Conservation (phyloP, 2,113 vertebrate genomes). For the Pangasianodon hypophthalmus region DNA sequence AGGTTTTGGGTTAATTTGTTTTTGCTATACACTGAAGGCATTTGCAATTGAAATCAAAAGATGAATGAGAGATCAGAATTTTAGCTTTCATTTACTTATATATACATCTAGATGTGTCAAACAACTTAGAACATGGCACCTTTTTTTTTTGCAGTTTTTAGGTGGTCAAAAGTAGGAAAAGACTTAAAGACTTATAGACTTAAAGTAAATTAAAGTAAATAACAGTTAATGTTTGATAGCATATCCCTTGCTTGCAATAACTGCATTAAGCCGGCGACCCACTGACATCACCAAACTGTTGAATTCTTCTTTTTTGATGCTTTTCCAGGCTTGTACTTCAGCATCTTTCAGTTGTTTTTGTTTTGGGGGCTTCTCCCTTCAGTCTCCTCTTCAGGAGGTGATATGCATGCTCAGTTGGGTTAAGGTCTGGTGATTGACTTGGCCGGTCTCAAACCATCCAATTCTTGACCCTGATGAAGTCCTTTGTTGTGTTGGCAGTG, state of each 20-base stretch:
- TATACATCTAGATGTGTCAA: background rate
- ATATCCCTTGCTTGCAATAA: background rate
- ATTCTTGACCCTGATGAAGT: background rate
- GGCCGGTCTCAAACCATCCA: background rate
- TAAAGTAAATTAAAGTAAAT: background rate
- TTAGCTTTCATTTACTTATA: background rate
- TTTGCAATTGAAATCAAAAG: background rate
- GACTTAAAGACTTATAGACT: background rate
- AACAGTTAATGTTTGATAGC: background rate
- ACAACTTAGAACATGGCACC: too few species aligned
- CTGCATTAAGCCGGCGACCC: background rate
- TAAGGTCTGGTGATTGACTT: constrained; percentile 6
- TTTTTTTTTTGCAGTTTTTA: too few species aligned
- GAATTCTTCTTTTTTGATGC: background rate
- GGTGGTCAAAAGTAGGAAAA: background rate
- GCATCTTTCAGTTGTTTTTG: background rate
- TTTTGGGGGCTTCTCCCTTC: background rate
- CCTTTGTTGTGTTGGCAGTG: background rate
- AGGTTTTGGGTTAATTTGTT: background rate
- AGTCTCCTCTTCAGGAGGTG: background rate
- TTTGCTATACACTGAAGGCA: background rate
- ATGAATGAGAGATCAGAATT: background rate
- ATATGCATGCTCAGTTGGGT: background rate
- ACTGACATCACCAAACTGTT: background rate
- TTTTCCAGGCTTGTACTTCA: background rate